Base-by-base conservation (phyloP, 2,888 invertebrate species). In the Stomorhina lunata region DNA sequence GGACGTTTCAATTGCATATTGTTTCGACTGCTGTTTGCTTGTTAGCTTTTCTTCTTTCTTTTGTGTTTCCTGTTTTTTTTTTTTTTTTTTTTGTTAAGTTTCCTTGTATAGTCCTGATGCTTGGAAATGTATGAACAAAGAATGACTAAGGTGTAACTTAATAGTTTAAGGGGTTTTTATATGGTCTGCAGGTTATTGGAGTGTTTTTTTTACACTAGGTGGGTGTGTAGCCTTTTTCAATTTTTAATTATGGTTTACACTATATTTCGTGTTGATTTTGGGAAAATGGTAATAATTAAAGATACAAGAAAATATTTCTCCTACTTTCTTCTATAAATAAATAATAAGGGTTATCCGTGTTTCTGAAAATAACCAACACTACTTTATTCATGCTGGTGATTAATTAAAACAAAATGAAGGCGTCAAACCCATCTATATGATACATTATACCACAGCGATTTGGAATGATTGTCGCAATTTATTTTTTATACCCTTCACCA, bases 1-100 rank as follows among this genome's bases (percentile, higher is more conserved):
- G 43, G 45, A 43, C 55, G 63, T 66, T 40, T 57, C 4, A 71
- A 50, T 22, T 50, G 43, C 81, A 78, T 78, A 6, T 37, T 72
- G 34, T 17, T 12, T 2, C 2, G 17, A 17, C 12, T 43, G 17
- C 43, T 17, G 12, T n/a, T 0, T 15, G 32, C n/a, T 25, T 37
- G 40, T 15, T 20, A 10, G 53, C 12, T 2, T 15, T 27, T 15
- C 7, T 29, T 27, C 9, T 3, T 61, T 43, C 3, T n/a, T 37
- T 4, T 50, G 6, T 4, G 22, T 50, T 12, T 9, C 45, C 37
- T 37, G 6, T 12, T 12, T 6, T 45, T 4, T 1, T 45, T 45
- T 45, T 0, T 17, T 2, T 12, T n/a, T 20, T 45, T 5, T 1
- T 20, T 17, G 6, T 45, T 45, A 17, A 1, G 1, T 5, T n/a